Evolutionary conservation across 2,888 invertebrate species (phyloP), one percentile per base, ranked within the genome.

Genomic region (Pachydiplax longipennis): DNA sequence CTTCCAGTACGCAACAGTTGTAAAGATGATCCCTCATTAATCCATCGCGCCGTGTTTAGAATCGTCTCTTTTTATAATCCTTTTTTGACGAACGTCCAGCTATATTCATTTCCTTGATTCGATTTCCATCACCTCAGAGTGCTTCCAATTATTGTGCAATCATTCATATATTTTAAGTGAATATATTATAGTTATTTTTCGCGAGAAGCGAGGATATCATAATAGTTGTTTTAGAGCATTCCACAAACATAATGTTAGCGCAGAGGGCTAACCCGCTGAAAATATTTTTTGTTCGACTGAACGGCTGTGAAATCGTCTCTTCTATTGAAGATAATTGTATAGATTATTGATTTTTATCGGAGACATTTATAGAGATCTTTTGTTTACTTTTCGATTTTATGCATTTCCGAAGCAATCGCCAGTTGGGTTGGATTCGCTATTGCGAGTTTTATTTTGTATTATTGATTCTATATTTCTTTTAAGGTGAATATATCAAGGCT

Each of bases 271-370:
- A n/a, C 61, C 10, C 65, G 73, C 31, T 73, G 25, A 73, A 31
- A 73, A 73, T 25, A 31, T 25, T 25, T 73, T 73, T 31, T 25
- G 12, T 37, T 87, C 61, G 18, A 61, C 15, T 82, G 58, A n/a
- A 87, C 61, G 87, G 87, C 87, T 87, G 87, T 87, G 87, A 87
- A 61, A 61, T 83, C 22, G 31, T 87, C 61, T 87, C 18, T 0
- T 73, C 31, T 13, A 12, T 73, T 4, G 73, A 31, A 8, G 73
- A 25, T 53, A 53, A 18, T 18, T 53, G 18, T 53, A 18, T 18
- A 18, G 18, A 53, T 53, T 18, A 18, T 53, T 53, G 15, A 53
- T 53, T 1, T 18, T 53, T 15, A 53, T 10, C 44, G 44, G 44
- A 22, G 22, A 65, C 65, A n/a, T 8, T 10, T 73, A 25, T 10